Evolutionary conservation across 2,113 vertebrate genomes (phyloP).

Genomic region (Cairina moschata): DNA sequence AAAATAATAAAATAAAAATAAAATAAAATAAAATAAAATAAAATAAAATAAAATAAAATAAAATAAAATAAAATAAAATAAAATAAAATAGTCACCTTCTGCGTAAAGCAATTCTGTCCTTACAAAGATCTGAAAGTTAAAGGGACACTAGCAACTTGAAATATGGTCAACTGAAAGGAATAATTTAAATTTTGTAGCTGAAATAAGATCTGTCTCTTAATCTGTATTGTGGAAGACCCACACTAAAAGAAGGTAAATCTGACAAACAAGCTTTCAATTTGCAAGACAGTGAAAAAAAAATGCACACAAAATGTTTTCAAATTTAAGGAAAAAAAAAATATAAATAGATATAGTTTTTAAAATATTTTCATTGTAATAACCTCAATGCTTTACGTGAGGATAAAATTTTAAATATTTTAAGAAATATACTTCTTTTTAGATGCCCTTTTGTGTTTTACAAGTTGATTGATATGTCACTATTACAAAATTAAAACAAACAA

Average conservation of each 20-base stretch:
- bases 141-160: neutral
- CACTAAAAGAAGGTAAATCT: neutral
- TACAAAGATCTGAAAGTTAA: conserved; percentile 30
- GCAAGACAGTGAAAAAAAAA: neutral
- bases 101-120: neutral
- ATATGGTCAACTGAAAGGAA: neutral
- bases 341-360: neutral
- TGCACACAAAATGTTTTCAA: neutral
- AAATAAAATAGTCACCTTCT: conserved; percentile 35
- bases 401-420: neutral
- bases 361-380: neutral
- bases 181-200: neutral
- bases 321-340: neutral
- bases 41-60: neutral
- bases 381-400: neutral
- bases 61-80: neutral
- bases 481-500: neutral
- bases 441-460: neutral
- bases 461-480: neutral
- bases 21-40: conserved; percentile 19
- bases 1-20: neutral
- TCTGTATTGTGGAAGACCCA: neutral
- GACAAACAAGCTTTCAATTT: neutral
- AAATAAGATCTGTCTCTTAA: neutral
- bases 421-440: neutral